Evolutionary conservation across 2,113 vertebrate species (phyloP), one percentile per base, ranked within the genome.

Genomic region (Vulpes lagopus): DNA sequence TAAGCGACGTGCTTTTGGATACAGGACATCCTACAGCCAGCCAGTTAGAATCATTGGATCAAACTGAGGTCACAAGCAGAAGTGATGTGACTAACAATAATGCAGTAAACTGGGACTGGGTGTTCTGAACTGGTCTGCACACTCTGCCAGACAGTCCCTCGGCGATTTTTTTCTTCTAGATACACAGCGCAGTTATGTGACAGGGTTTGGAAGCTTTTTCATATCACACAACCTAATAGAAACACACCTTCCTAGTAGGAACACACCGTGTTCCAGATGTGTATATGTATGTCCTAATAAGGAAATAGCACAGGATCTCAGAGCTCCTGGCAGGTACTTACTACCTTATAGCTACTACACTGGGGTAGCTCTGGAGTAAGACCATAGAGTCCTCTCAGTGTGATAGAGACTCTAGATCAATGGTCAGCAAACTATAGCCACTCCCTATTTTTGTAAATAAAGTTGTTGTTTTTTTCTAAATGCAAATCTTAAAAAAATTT

Each of bases 91-190:
- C 2, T 4, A 51, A 59, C 55, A n/a, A 25, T 1, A 5, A 0
- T 0, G n/a, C 7, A 0, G 20, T 5, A 35, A 16, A 5, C 3
- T 73, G 3, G 19, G 53, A 14, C 71, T 2, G 6, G 27, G 30
- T 2, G n/a, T 25, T 69, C 82, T 32, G 38, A 1, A 14, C 27
- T 3, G 17, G 2, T 43, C 49, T 5, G n/a, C 53, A 19, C 8
- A 0, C 4, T 12, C 8, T 9, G 1, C 17, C 14, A 32, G 19
- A 2, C 0, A 14, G 51, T 1, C 51, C 51, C 16, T 9, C 5
- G 0, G n/a, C 3, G 11, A 43, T 43, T 89, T 67, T 93, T 22
- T 51, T 74, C 20, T 79, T n/a, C 81, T 79, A 23, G 86, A 51
- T 0, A 35, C n/a, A 11, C 20, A 59, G 32, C n/a, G 8, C 0